phyloP scores from a whole-genome alignment of 30 jellyfish, hydroid and myxozoan genomes.

The Catostylus mosaicus region DNA sequence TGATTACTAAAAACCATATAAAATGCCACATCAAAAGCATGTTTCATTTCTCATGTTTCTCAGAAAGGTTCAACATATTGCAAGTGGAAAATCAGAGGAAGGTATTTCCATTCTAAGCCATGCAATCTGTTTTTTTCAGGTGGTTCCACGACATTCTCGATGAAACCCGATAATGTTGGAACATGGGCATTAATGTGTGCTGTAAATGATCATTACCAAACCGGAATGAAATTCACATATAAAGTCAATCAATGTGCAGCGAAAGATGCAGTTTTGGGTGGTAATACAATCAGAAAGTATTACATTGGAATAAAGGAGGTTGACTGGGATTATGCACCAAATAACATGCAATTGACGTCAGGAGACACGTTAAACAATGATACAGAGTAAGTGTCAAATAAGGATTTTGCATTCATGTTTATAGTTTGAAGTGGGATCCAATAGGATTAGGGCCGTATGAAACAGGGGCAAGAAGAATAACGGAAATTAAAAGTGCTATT shows the following conservation, averaged over 20 bases:
- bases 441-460: too few relatives aligned
- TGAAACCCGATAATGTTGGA: conserved; percentile 70
- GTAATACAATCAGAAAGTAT: conserved; percentile 8
- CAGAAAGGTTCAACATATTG: too few relatives aligned
- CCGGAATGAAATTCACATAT: conserved; percentile 70
- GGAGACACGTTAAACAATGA: conserved; percentile 9
- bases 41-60: too few relatives aligned
- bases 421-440: too few relatives aligned
- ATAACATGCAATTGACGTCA: conserved; percentile 34
- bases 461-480: too few relatives aligned
- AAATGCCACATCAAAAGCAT: too few relatives aligned
- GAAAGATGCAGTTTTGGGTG: background rate
- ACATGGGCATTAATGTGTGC: conserved; percentile 53
- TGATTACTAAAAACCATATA: too few relatives aligned
- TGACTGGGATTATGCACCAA: conserved; percentile 80
- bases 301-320: conserved; percentile 65
- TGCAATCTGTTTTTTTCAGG: too few relatives aligned
- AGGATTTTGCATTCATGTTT: too few relatives aligned
- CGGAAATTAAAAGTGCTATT: too few relatives aligned
- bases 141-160: conserved; percentile 53
- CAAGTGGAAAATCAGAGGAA: too few relatives aligned
- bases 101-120: background rate
- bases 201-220: conserved; percentile 49
- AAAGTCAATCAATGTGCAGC: conserved; percentile 36
- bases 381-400: conserved; percentile 33